Conservation (phyloP, 2,797 vertebrate species). For the Epinephelus awoara region DNA sequence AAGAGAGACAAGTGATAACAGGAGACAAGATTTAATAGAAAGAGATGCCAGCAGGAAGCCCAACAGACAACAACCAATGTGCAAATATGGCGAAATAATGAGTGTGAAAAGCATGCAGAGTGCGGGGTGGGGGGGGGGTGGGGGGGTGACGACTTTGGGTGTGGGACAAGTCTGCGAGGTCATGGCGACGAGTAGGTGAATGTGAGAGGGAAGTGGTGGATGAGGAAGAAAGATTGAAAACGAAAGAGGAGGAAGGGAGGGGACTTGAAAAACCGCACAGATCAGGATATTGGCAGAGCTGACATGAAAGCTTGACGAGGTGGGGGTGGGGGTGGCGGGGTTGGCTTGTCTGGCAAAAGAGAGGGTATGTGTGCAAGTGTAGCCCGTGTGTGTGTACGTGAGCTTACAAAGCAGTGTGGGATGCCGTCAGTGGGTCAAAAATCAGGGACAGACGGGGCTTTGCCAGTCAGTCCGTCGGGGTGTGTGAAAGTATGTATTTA, state of each 20-base stretch:
- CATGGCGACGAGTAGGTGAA: constrained; percentile 8
- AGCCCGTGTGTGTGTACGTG: constrained; percentile 34
- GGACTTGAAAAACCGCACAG: constrained; percentile 44
- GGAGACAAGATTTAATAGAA: constrained; percentile 51
- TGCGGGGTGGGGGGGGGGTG: background rate
- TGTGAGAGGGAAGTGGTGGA: constrained; percentile 23
- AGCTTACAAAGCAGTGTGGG: constrained; percentile 45
- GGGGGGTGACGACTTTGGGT: background rate
- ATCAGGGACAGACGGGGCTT: constrained; percentile 63
- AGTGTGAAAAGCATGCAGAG: constrained; percentile 29
- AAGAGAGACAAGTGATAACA: constrained; percentile 44
- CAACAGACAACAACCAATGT: constrained; percentile 21
- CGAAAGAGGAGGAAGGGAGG: constrained; percentile 26
- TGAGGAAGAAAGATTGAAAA: constrained; percentile 42
- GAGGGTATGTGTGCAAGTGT: constrained; percentile 27
- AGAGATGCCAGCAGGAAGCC: constrained; percentile 39
- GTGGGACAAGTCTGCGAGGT: constrained; percentile 24
- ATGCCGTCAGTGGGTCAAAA: constrained; percentile 55
- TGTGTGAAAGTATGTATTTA: constrained; percentile 54
- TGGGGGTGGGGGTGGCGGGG: background rate
- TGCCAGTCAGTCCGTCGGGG: constrained; percentile 45
- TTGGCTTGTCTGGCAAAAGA: constrained; percentile 47
- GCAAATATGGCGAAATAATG: constrained; percentile 46
- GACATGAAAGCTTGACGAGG: constrained; percentile 50
- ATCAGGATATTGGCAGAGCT: constrained; percentile 63